Evolutionary conservation across 2,888 invertebrate species (phyloP).

Genomic region (Orthosia incerta): DNA sequence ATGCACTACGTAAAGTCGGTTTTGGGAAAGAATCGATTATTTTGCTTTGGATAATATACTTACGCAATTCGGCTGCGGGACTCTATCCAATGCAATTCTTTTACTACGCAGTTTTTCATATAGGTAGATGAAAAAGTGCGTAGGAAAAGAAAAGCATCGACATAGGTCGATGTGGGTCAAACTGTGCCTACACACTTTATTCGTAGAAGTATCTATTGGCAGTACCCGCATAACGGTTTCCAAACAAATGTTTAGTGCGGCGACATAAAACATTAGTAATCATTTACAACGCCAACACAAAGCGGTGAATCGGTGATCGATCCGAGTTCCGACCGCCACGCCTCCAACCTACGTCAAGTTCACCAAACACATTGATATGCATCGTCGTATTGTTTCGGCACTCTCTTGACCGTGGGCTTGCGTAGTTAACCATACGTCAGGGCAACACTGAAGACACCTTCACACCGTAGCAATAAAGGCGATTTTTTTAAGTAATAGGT

Average conservation of each 20-base stretch:
- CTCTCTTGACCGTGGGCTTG: slow-evolving; percentile 33
- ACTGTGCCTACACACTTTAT: background rate
- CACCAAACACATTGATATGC: slow-evolving; percentile 59
- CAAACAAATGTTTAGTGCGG: slow-evolving; percentile 26
- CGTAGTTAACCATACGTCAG: background rate
- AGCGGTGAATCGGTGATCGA: slow-evolving; percentile 39
- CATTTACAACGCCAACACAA: slow-evolving; percentile 22
- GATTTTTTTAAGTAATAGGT: background rate
- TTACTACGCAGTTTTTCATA: no score
- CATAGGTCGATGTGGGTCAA: slow-evolving; percentile 1
- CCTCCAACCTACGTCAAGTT: slow-evolving; percentile 44
- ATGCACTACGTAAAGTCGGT: no score
- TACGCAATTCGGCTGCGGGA: no score
- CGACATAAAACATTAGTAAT: slow-evolving; percentile 24
- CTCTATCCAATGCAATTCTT: background rate
- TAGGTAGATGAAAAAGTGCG: no score
- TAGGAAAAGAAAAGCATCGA: no score
- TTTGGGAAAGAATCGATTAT: no score
- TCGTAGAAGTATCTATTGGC: slow-evolving; percentile 2
- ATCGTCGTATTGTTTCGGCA: slow-evolving; percentile 21
- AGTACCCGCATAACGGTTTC: slow-evolving; percentile 34
- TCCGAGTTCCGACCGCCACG: slow-evolving; percentile 21
- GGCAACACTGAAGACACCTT: no score
- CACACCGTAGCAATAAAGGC: background rate
- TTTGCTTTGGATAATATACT: no score